Percentiles rank a stretch among this genome's conserved stretches.
These are phyloP conservation scores for Aphelenchoides besseyi DNA, from an alignment of 1,140 invertebrate species.

Conservation along the genomic window DNA sequence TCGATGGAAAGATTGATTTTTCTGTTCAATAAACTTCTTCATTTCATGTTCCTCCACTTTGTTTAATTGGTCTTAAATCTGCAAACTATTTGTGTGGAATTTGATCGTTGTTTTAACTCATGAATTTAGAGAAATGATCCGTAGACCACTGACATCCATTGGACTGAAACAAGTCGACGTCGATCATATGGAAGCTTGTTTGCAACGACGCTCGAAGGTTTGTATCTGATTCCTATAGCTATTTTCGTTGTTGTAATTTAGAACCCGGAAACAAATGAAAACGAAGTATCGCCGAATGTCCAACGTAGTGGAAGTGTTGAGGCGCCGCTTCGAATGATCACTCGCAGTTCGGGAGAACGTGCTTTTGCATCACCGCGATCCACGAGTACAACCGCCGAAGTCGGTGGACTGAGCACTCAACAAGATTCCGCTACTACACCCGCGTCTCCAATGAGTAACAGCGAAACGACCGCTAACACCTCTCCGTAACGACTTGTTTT, in stretches of 20 bases:
- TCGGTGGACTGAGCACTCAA: background rate
- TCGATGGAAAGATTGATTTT: slow-evolving; percentile 81
- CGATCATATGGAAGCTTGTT: slow-evolving; percentile 18
- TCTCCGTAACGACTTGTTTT: background rate
- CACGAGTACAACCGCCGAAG: background rate
- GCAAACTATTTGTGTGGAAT: background rate
- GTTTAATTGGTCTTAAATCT: slow-evolving; percentile 28
- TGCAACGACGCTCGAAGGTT: slow-evolving; percentile 13
- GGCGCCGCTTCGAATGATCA: background rate
- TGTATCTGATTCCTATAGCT: background rate
- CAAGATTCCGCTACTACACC: background rate
- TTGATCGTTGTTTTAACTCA: background rate
- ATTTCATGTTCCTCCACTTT: too few relatives aligned
- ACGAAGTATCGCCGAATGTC: slow-evolving; percentile 3
- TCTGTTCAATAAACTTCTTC: too few relatives aligned
- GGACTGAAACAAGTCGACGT: slow-evolving; percentile 14
- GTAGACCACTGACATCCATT: slow-evolving; percentile 18
- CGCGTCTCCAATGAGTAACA: background rate
- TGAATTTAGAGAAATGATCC: slow-evolving; percentile 17
- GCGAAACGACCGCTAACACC: background rate
- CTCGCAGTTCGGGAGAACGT: background rate
- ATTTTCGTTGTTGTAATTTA: background rate
- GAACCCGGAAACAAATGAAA: slow-evolving; percentile 4
- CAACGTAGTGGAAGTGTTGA: background rate
- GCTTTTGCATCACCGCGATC: background rate